Percentiles rank a stretch among this genome's conserved stretches.
phyloP scores from a whole-genome alignment of 2,113 vertebrate species.

The Apus apus region DNA sequence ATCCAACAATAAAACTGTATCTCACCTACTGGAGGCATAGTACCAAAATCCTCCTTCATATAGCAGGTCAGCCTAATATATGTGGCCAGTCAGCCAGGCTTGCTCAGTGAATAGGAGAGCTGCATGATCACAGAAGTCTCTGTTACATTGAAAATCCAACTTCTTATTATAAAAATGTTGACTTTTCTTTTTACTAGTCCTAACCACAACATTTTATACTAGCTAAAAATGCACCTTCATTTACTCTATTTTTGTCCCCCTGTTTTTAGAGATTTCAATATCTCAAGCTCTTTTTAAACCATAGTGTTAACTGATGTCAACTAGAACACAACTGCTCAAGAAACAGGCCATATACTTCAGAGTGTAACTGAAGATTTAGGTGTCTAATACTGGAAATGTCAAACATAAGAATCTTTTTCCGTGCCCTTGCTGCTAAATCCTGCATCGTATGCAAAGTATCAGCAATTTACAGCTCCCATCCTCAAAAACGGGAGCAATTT shows the following conservation, averaged over 20 bases:
- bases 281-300: neutral
- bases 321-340: neutral
- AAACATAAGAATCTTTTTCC: neutral
- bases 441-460: neutral
- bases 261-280: neutral
- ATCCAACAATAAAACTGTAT: neutral
- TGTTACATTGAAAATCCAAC: neutral
- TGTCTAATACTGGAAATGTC: constrained; percentile 7
- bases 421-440: neutral
- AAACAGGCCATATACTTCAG: neutral
- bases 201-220: neutral
- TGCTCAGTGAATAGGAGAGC: neutral
- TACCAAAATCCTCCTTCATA: neutral
- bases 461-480: constrained; percentile 8
- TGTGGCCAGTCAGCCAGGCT: neutral
- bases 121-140: neutral
- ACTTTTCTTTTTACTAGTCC: neutral
- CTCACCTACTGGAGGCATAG: neutral
- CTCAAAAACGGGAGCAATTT: neutral
- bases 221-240: neutral
- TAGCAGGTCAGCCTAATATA: neutral
- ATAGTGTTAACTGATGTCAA: neutral
- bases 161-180: neutral
- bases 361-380: neutral
- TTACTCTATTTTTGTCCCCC: neutral